A percentile compares a stretch with the other conserved stretches of the same genome.
These are phyloP conservation scores for Acleris holmiana DNA, from an alignment of 2,888 invertebrate species.

Conservation along the genomic window DNA sequence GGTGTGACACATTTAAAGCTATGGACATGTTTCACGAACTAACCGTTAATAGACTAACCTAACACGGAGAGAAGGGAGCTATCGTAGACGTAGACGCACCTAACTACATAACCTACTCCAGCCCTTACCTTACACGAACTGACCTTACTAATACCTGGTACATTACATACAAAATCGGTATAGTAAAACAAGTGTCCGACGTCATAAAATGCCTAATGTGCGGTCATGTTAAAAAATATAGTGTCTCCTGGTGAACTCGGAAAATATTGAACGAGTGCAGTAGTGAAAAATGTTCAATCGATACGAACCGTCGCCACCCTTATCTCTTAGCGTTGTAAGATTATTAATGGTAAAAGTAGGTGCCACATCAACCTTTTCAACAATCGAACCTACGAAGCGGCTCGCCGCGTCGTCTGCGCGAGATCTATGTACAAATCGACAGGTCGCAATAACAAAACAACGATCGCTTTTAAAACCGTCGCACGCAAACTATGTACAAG, in stretches of 20 bases:
- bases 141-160: constrained; percentile 69
- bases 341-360: constrained; percentile 59
- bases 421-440: constrained; percentile 77
- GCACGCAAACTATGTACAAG: constrained; percentile 76
- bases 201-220: constrained; percentile 73
- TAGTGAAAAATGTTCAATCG: constrained; percentile 71
- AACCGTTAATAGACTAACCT: constrained; percentile 75
- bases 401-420: constrained; percentile 63
- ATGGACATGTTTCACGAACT: constrained; percentile 82
- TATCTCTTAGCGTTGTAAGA: constrained; percentile 53
- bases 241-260: constrained; percentile 66
- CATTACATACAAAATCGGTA: constrained; percentile 79
- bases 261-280: constrained; percentile 75
- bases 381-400: constrained; percentile 62
- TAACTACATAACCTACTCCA: constrained; percentile 73
- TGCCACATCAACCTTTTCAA: constrained; percentile 53
- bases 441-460: constrained; percentile 78
- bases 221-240: constrained; percentile 73
- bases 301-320: constrained; percentile 61
- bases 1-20: constrained; percentile 82
- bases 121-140: constrained; percentile 76
- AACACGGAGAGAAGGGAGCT: constrained; percentile 80
- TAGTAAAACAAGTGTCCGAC: constrained; percentile 75
- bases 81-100: constrained; percentile 77
- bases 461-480: constrained; percentile 69